Base-by-base conservation (phyloP, 2,113 vertebrate genomes). In the Cyphomyrus plagiostoma region DNA sequence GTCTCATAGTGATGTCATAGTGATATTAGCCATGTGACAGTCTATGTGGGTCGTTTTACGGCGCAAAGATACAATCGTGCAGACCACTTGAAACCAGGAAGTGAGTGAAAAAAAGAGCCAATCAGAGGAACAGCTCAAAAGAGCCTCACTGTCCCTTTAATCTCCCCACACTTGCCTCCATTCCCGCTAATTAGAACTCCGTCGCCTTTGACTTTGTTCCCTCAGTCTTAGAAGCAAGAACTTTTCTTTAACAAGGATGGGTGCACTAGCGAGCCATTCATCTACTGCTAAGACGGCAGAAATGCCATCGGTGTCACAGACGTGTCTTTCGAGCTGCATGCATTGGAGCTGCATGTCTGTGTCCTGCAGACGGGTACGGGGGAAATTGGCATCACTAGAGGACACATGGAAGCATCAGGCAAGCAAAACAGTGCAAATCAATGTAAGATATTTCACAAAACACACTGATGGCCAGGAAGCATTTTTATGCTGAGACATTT, bases 141-240 rank as follows among this genome's bases (percentile, higher is more conserved):
- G 46, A 70, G 26, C 86, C 1, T 42, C 70, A 48, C 30, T 46
- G 39, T 90, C 74, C 91, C 93, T 95, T 95, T 95, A 94, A 94
- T 96, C 93, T 94, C 91, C 62, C 62, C 90, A 89, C 90, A 93
- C 95, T 77, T 90, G 87, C 84, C 88, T 87, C 85, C 88, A 82
- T 88, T 90, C 90, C 90, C 92, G 92, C 92, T 62, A 88, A 66
- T 42, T 42, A 88, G 58, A 62, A 89, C 93, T 85, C 89, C 53
- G 26, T 91, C 48, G 89, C 88, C 88, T 89, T 48, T 88, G 87
- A 26, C n/a, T 91, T 58, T 92, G 86, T 89, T 52, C 35, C 58
- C 91, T 91, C 19, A 5, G 53, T 56, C 19, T 56, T 56, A 56
- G 53, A 56, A 23, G 53, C 19, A 17, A 56, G 88, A 87, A 21